phyloP scores from a whole-genome alignment of 2,888 invertebrate genomes.

The Adelphocoris suturalis region DNA sequence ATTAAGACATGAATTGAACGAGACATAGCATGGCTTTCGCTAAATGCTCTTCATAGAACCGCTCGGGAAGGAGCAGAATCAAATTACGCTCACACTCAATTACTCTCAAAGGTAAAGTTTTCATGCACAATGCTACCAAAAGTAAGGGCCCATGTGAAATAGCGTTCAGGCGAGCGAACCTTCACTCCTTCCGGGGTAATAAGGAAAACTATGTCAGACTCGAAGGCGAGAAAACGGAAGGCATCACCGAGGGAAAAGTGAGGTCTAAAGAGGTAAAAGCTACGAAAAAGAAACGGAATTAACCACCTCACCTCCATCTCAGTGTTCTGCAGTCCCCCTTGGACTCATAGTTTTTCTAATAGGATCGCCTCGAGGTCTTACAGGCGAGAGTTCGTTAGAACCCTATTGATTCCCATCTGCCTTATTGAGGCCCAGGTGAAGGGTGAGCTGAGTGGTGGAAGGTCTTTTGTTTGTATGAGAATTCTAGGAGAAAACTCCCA shows the following conservation, averaged over 20 bases:
- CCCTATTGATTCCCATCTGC: constrained; percentile 52
- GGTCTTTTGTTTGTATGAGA: constrained; percentile 63
- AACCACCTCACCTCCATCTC: not conserved
- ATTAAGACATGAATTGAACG: too few relatives aligned
- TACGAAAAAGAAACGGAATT: not conserved
- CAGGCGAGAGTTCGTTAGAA: constrained; percentile 31
- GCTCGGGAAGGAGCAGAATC: not conserved
- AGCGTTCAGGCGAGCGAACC: not conserved
- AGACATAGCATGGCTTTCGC: too few relatives aligned
- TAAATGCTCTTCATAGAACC: too few relatives aligned
- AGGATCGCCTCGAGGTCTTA: constrained; percentile 10
- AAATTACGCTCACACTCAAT: not conserved
- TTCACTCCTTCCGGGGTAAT: not conserved
- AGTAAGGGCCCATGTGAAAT: not conserved
- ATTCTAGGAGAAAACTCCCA: constrained; percentile 45
- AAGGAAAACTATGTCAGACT: not conserved
- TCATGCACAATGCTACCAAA: not conserved
- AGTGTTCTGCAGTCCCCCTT: not conserved
- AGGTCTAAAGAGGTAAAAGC: not conserved
- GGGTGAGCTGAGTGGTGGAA: constrained; percentile 23
- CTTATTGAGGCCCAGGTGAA: constrained; percentile 33
- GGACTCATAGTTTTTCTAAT: constrained; percentile 51
- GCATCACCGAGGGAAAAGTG: not conserved
- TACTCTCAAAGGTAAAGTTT: not conserved
- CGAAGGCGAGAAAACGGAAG: not conserved